Evolutionary conservation across 2,113 vertebrate species (phyloP).

Genomic region (Podocnemis expansa): DNA sequence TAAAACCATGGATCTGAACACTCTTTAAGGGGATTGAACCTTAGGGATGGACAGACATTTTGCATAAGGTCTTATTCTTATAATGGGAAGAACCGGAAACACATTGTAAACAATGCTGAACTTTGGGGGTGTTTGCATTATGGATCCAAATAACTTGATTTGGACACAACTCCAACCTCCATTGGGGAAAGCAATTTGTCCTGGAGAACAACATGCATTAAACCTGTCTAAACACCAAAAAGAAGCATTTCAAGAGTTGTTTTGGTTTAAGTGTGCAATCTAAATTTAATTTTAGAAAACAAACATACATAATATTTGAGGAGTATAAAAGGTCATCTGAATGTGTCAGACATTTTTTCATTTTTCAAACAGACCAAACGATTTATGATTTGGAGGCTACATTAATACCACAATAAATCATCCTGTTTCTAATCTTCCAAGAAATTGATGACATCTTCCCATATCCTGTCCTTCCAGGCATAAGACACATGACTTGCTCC

Average conservation of each 20-base stretch:
- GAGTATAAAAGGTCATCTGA: not conserved
- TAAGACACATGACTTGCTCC: not conserved
- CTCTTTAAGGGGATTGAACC: not conserved
- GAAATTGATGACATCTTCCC: not conserved
- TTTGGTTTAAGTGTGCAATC: not conserved
- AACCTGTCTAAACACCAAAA: not conserved
- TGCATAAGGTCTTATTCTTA: not conserved
- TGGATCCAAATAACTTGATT: not conserved
- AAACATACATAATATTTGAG: not conserved
- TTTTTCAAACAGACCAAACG: not conserved
- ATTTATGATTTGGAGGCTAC: not conserved
- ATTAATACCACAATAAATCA: not conserved
- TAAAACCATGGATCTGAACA: not conserved
- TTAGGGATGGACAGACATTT: not conserved
- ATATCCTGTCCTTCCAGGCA: constrained; percentile 6
- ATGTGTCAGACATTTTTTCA: not conserved
- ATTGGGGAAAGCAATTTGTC: not conserved
- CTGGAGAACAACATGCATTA: not conserved
- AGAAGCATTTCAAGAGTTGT: not conserved
- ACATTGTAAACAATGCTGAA: not conserved
- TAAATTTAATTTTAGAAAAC: not conserved
- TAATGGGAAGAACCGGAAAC: not conserved
- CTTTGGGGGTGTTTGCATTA: not conserved
- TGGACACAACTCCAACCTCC: not conserved
- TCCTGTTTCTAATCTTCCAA: not conserved